These are phyloP conservation scores for Drosophila lacteicornis DNA, from an alignment of 1,140 invertebrate genomes.

Conservation along the genomic window DNA sequence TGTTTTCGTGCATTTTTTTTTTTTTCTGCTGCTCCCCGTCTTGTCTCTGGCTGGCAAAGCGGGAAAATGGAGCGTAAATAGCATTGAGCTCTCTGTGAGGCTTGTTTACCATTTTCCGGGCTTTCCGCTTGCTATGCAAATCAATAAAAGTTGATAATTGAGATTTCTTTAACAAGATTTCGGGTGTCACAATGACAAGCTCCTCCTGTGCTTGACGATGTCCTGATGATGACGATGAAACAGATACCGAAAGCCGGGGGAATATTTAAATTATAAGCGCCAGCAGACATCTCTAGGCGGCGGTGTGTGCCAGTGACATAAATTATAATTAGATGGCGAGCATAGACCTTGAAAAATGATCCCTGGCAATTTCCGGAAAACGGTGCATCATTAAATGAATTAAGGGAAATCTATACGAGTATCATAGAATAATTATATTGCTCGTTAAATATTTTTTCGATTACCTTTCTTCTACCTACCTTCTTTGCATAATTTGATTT, in stretches of 20 bases:
- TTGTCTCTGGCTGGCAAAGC: slow-evolving; percentile 42
- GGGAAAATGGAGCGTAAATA: slow-evolving; percentile 78
- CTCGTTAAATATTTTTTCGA: slow-evolving; percentile 48
- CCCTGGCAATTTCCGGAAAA: slow-evolving; percentile 32
- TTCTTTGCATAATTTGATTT: slow-evolving; percentile 28
- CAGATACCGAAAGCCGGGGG: slow-evolving; percentile 27
- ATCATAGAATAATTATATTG: slow-evolving; percentile 51
- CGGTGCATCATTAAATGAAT: slow-evolving; percentile 38
- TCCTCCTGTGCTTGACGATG: slow-evolving; percentile 14
- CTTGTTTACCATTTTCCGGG: slow-evolving; percentile 68
- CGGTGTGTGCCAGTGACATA: slow-evolving; percentile 56
- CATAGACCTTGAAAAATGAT: slow-evolving; percentile 67
- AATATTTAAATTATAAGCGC: slow-evolving; percentile 70
- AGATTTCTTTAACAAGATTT: slow-evolving; percentile 82
- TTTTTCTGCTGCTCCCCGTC: not conserved
- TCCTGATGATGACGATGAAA: slow-evolving; percentile 27
- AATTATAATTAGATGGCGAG: slow-evolving; percentile 76
- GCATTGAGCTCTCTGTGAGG: slow-evolving; percentile 53
- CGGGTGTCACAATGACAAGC: slow-evolving; percentile 65
- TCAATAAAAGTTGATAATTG: slow-evolving; percentile 83
- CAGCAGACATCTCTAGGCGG: slow-evolving; percentile 31
- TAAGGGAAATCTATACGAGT: slow-evolving; percentile 19
- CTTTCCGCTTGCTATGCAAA: slow-evolving; percentile 63
- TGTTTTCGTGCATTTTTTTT: slow-evolving; percentile 78
- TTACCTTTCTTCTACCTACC: not conserved